Percentiles rank a stretch among this genome's conserved stretches.
Evolutionary conservation across 2,888 invertebrate genomes (phyloP).

Genomic region (Elysia crispata): DNA sequence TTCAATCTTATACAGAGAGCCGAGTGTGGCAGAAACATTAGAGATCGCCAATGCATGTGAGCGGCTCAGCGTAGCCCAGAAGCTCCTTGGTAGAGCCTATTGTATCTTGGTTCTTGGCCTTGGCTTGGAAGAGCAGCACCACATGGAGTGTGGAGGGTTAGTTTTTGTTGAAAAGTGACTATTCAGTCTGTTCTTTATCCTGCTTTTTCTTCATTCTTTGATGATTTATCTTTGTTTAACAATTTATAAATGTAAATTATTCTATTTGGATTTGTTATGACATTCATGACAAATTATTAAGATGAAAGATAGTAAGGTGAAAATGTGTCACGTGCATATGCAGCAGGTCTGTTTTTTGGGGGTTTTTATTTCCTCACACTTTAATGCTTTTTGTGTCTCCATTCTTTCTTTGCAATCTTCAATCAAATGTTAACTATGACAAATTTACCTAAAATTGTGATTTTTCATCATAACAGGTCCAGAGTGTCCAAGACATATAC

Average conservation of each 20-base stretch:
- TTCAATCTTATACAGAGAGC: conserved; percentile 63
- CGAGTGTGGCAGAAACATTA: conserved; percentile 70
- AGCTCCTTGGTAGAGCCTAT: conserved; percentile 74
- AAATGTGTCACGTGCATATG: no score
- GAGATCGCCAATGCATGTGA: conserved; percentile 69
- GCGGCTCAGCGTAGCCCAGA: conserved; percentile 71
- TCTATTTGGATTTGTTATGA: not conserved
- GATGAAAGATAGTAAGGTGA: not conserved
- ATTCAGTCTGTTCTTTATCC: not conserved
- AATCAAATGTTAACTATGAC: not conserved
- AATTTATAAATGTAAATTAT: not conserved
- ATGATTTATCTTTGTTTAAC: no score
- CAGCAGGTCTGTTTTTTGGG: no score
- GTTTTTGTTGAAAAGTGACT: conserved; percentile 39
- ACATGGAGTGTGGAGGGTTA: conserved; percentile 76
- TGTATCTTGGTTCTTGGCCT: conserved; percentile 75
- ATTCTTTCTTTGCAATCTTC: no score
- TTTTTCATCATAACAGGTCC: conserved; percentile 63
- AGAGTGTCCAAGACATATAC: conserved; percentile 75
- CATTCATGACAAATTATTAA: not conserved
- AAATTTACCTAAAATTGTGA: not conserved
- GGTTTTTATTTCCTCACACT: no score
- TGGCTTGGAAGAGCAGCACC: conserved; percentile 74
- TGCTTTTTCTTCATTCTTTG: no score
- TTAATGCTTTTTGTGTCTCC: no score